Evolutionary conservation across 2,888 invertebrate species (phyloP).

Genomic region (Drosophila diplacantha): DNA sequence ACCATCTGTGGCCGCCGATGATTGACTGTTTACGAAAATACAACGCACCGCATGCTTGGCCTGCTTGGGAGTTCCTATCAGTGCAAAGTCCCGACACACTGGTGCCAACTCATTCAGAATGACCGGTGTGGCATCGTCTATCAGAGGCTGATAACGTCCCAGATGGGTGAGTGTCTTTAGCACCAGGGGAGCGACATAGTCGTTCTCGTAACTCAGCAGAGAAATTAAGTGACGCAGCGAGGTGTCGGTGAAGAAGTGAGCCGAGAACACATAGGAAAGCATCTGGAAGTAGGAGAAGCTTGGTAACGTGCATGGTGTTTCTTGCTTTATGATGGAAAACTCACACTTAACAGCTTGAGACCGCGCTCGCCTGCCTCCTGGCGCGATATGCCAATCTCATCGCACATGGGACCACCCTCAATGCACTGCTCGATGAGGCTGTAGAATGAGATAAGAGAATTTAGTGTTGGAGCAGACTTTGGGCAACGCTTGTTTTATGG

Average conservation of each 20-base stretch:
- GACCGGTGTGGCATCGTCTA: conserved; percentile 85
- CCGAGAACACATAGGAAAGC: conserved; percentile 93
- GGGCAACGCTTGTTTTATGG: conserved; percentile 34
- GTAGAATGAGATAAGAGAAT: background rate
- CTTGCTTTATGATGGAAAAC: conserved; percentile 18
- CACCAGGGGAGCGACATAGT: conserved; percentile 87
- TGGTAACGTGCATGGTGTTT: too few species aligned
- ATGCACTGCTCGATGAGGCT: conserved; percentile 84
- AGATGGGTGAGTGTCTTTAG: conserved; percentile 91
- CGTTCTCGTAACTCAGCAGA: conserved; percentile 83
- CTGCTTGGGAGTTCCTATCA: conserved; percentile 94
- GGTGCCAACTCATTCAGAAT: conserved; percentile 89
- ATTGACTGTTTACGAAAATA: conserved; percentile 87
- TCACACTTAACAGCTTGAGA: conserved; percentile 88
- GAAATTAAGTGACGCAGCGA: conserved; percentile 89
- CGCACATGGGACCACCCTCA: conserved; percentile 83
- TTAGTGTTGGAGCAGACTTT: background rate
- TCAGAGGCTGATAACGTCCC: conserved; percentile 89
- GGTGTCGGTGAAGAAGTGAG: conserved; percentile 92
- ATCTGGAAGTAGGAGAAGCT: conserved; percentile 57
- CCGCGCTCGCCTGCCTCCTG: conserved; percentile 93
- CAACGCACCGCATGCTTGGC: conserved; percentile 97
- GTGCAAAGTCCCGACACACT: conserved; percentile 91
- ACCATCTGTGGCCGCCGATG: conserved; percentile 51
- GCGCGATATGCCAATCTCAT: conserved; percentile 88